Conservation (phyloP, 2,113 vertebrate species). For the Semnornis frantzii region DNA sequence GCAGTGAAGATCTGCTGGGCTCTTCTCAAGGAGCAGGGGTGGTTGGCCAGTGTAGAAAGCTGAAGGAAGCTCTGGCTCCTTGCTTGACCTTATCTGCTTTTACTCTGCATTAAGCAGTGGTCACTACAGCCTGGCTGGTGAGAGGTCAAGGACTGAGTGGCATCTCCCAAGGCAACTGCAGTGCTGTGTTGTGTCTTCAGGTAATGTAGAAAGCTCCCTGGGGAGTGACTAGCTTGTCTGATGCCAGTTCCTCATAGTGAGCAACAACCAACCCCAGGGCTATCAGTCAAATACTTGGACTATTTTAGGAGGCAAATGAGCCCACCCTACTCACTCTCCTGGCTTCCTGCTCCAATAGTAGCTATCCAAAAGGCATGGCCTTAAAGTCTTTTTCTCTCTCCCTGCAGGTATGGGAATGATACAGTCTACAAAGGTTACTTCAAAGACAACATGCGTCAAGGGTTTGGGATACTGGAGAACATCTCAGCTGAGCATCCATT, state of each 20-base stretch:
- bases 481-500: not conserved
- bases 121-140: no score
- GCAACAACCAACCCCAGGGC: not conserved
- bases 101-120: not conserved
- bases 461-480: slow-evolving; percentile 77
- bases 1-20: not conserved
- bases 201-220: not conserved
- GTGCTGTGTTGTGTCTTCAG: not conserved
- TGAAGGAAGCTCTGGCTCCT: not conserved
- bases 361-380: not conserved
- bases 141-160: no score
- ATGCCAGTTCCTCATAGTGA: not conserved
- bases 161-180: not conserved
- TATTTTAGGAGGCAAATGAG: not conserved
- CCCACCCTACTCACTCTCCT: not conserved
- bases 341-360: not conserved
- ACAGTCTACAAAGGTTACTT: slow-evolving; percentile 81
- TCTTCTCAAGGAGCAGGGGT: not conserved
- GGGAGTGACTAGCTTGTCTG: not conserved
- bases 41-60: not conserved
- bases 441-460: slow-evolving; percentile 64
- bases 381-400: not conserved
- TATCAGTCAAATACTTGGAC: not conserved
- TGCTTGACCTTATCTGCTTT: not conserved
- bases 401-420: slow-evolving; percentile 68